Evolutionary conservation across 2,113 vertebrate species (phyloP).

Genomic region (Accipiter virgatus): DNA sequence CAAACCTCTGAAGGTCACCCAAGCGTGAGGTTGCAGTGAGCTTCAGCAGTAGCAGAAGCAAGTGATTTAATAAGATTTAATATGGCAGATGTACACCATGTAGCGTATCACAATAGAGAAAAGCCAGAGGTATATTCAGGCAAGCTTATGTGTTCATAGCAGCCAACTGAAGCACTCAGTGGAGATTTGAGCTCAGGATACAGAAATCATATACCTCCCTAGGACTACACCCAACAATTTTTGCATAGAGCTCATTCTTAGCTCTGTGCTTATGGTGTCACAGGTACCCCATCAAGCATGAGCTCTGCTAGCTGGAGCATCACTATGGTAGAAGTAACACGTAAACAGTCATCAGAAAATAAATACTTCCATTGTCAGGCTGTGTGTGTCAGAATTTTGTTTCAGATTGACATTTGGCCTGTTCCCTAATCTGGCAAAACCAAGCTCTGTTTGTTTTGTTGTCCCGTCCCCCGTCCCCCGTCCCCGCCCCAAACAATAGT

Average conservation of each 20-base stretch:
- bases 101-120: neutral
- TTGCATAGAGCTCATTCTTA: neutral
- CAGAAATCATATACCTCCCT: neutral
- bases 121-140: neutral
- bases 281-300: neutral
- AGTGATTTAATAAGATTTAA: neutral
- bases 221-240: neutral
- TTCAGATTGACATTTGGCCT: neutral
- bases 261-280: neutral
- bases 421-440: neutral
- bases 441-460: neutral
- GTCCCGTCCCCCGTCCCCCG: no score
- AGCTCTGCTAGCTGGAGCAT: neutral
- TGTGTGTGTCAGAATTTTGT: neutral
- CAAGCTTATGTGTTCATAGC: neutral
- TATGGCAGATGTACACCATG: neutral
- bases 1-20: neutral
- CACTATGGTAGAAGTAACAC: accelerated
- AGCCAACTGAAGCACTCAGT: neutral
- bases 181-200: neutral
- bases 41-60: neutral
- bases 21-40: neutral
- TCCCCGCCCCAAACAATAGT: neutral
- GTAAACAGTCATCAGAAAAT: neutral
- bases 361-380: neutral